Evolutionary conservation across 2,888 invertebrate species (phyloP).

Genomic region (Athalia rosae): DNA sequence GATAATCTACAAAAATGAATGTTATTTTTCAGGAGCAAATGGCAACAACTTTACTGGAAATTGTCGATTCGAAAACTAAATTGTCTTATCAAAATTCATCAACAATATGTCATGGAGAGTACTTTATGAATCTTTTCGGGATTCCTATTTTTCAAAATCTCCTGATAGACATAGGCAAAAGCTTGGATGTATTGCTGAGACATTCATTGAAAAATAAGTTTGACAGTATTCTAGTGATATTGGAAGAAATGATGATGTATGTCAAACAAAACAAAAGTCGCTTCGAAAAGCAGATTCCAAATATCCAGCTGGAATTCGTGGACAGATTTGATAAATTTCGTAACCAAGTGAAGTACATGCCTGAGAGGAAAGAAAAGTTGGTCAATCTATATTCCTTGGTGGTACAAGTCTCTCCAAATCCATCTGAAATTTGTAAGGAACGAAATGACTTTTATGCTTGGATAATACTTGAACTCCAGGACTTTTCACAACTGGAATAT

Average conservation of each 20-base stretch:
- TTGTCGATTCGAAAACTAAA: slow-evolving; percentile 49
- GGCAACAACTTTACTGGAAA: slow-evolving; percentile 50
- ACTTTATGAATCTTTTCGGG: slow-evolving; percentile 68
- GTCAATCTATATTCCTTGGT: slow-evolving; percentile 62
- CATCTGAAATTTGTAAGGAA: slow-evolving; percentile 53
- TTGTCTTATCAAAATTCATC: slow-evolving; percentile 49
- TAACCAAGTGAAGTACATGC: slow-evolving; percentile 54
- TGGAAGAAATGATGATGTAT: slow-evolving; percentile 64
- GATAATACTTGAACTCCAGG: slow-evolving; percentile 61
- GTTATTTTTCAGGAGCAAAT: slow-evolving; percentile 50
- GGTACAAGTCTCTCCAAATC: slow-evolving; percentile 58
- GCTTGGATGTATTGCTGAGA: slow-evolving; percentile 57
- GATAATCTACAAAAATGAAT: slow-evolving; percentile 35
- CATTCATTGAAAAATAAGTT: slow-evolving; percentile 56
- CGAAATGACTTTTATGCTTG: slow-evolving; percentile 58
- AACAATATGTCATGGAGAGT: slow-evolving; percentile 65
- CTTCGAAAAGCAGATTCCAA: slow-evolving; percentile 51
- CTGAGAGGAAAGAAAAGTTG: slow-evolving; percentile 58
- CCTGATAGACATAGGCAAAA: slow-evolving; percentile 56
- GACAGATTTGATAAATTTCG: slow-evolving; percentile 55
- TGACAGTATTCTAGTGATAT: slow-evolving; percentile 59
- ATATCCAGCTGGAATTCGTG: slow-evolving; percentile 58
- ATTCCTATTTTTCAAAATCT: slow-evolving; percentile 62
- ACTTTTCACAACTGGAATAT: slow-evolving; percentile 54
- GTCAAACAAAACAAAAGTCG: slow-evolving; percentile 56